Conservation (phyloP, 2,113 vertebrate species). For the Dromas ardeola region DNA sequence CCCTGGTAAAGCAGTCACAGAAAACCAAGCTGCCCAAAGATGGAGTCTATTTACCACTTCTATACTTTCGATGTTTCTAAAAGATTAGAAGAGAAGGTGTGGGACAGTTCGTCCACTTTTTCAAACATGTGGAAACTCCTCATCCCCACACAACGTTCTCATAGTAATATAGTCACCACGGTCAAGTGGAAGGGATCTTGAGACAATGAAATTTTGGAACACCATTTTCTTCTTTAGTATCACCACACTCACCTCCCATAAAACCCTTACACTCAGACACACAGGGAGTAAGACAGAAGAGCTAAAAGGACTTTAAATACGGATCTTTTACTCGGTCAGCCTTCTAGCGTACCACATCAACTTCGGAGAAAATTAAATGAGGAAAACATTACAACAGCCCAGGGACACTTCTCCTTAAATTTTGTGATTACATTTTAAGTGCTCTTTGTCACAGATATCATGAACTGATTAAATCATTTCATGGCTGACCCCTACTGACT, state of each 20-base stretch:
- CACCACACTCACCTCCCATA: neutral
- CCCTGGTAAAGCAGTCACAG: neutral
- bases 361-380: constrained; percentile 76
- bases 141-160: neutral
- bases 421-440: constrained; percentile 95
- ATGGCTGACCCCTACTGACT: constrained; percentile 92
- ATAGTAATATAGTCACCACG: neutral
- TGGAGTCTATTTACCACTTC: neutral
- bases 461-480: constrained; percentile 94
- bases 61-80: neutral
- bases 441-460: constrained; percentile 94
- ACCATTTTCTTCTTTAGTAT: neutral
- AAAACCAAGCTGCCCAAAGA: neutral
- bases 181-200: neutral
- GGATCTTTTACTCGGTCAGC: neutral
- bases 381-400: constrained; percentile 85
- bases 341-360: constrained; percentile 3
- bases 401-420: constrained; percentile 91
- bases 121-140: neutral
- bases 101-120: neutral
- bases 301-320: neutral
- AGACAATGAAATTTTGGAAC: neutral
- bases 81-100: neutral
- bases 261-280: neutral
- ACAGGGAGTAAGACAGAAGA: neutral